phyloP scores from a whole-genome alignment of 2,888 invertebrate species.

The Stegophylla sp. region DNA sequence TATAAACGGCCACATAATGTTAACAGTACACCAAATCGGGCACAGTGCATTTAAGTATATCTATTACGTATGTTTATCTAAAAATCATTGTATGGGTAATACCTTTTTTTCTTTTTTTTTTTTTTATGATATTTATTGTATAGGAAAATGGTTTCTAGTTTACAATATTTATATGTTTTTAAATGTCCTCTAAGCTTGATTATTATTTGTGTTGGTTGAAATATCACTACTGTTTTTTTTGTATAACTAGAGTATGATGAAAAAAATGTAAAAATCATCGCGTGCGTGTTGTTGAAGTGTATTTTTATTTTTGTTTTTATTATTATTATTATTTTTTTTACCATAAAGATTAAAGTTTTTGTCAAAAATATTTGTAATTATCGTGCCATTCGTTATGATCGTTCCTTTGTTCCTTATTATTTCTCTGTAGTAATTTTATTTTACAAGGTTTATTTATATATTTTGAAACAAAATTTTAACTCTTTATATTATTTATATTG shows the following conservation, averaged over 20 bases:
- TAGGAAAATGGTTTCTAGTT: neutral
- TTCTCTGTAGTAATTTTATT: no score
- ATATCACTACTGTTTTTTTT: neutral
- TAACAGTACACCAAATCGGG: neutral
- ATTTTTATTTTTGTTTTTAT: neutral
- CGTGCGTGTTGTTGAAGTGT: neutral
- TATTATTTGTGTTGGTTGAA: neutral
- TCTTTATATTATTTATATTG: no score
- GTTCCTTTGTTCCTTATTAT: no score
- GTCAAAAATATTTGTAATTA: neutral
- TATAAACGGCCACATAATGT: neutral
- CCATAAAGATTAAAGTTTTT: neutral
- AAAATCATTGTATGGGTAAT: constrained; percentile 2
- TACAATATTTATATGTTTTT: neutral
- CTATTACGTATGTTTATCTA: neutral
- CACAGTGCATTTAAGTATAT: neutral
- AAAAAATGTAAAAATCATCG: neutral
- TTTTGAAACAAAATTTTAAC: no score
- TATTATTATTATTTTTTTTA: neutral
- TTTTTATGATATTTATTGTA: neutral
- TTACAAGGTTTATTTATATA: no score
- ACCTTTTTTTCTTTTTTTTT: neutral
- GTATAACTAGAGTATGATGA: neutral
- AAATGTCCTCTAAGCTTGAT: neutral
- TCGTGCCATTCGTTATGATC: no score